Conservation (phyloP, 2,113 vertebrate species). For the Thryonomys swinderianus region DNA sequence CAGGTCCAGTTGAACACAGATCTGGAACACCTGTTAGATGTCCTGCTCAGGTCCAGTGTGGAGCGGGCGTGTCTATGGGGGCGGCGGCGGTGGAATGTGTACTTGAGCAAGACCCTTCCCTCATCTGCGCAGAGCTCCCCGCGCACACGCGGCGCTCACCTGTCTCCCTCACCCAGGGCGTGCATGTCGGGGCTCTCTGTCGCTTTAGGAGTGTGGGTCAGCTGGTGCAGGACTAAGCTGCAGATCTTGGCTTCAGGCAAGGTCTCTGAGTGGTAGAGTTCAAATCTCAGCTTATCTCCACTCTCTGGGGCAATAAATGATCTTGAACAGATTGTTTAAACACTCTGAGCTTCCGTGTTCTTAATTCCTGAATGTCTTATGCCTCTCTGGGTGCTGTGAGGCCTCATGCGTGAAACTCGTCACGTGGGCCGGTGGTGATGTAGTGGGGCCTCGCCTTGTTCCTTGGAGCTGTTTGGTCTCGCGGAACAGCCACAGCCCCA, state of each 20-base stretch:
- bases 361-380: constrained; percentile 41
- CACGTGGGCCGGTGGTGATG: neutral
- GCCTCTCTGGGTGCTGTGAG: neutral
- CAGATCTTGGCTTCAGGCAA: constrained; percentile 25
- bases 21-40: neutral
- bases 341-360: neutral
- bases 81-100: neutral
- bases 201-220: neutral
- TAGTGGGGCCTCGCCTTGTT: neutral
- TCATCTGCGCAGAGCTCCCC: neutral
- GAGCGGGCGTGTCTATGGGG: neutral
- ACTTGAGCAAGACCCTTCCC: neutral
- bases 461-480: neutral
- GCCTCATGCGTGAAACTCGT: neutral
- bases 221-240: neutral
- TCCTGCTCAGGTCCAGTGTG: neutral
- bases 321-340: constrained; percentile 19
- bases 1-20: neutral
- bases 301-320: neutral
- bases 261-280: constrained; percentile 35
- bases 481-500: neutral
- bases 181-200: neutral
- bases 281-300: constrained; percentile 24
- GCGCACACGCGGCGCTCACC: neutral
- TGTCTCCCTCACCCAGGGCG: neutral